Evolutionary conservation across 2,113 vertebrate species (phyloP).

Genomic region (Calonectris borealis): DNA sequence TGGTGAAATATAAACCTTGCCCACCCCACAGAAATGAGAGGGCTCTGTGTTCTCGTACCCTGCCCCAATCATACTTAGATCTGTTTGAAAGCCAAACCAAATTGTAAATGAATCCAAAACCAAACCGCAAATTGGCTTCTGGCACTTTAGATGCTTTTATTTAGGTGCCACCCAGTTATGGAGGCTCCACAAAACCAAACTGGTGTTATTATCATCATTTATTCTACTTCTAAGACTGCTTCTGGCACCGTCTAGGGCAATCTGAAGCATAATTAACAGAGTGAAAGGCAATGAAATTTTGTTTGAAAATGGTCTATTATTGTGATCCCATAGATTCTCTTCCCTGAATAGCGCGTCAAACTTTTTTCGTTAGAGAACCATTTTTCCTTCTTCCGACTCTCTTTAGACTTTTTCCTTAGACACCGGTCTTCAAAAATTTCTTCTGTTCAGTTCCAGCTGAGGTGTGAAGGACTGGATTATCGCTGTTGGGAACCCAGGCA

Average conservation of each 20-base stretch:
- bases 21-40: conserved; percentile 39
- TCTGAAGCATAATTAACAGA: conserved; percentile 44
- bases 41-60: conserved; percentile 36
- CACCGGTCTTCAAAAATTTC: not conserved
- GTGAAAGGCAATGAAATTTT: conserved; percentile 34
- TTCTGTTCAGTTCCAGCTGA: not conserved
- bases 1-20: conserved; percentile 19
- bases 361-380: not conserved
- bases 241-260: conserved; percentile 15
- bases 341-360: not conserved
- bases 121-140: conserved; percentile 28
- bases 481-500: not conserved
- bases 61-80: conserved; percentile 13
- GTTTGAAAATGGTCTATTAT: not conserved
- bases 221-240: conserved; percentile 14
- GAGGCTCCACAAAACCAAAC: conserved; percentile 51
- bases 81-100: conserved; percentile 55
- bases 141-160: conserved; percentile 41
- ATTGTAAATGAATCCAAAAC: conserved; percentile 52
- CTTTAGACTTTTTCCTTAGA: not conserved
- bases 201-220: conserved; percentile 33
- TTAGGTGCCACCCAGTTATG: conserved; percentile 59
- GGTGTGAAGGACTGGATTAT: not conserved
- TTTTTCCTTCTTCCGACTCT: not conserved
- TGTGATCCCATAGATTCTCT: not conserved